These are phyloP conservation scores for Pachyrhynchus sulphureomaculatus DNA, from an alignment of 1,140 invertebrate genomes.

Conservation along the genomic window DNA sequence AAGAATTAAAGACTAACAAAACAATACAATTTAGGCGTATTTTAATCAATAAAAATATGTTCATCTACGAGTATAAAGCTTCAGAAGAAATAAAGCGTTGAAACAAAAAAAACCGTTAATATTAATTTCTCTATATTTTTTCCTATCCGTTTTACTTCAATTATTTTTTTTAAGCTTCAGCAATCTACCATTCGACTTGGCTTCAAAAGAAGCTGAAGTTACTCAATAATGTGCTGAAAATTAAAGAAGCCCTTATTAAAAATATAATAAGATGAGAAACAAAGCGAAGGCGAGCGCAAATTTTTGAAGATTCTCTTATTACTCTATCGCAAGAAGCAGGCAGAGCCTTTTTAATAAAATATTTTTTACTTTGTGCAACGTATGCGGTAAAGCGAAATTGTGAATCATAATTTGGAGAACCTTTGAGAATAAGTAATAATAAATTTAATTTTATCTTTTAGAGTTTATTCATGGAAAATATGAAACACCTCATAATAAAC, in stretches of 20 bases:
- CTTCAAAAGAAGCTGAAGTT: too few species aligned
- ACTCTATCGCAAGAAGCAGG: background rate
- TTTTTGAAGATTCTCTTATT: constrained; percentile 1
- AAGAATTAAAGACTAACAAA: too few species aligned
- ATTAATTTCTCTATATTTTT: too few species aligned
- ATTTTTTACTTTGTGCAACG: background rate
- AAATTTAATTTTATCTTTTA: background rate
- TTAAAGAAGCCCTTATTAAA: constrained; percentile 3
- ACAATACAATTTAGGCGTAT: too few species aligned
- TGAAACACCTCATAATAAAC: too few species aligned
- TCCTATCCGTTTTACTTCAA: too few species aligned
- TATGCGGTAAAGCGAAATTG: background rate
- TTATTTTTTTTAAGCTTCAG: too few species aligned
- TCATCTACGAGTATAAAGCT: too few species aligned
- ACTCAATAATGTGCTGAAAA: background rate
- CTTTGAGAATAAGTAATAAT: constrained; percentile 9
- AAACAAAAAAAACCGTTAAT: too few species aligned
- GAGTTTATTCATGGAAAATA: background rate
- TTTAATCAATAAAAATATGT: too few species aligned
- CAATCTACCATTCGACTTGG: too few species aligned
- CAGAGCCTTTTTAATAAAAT: constrained; percentile 5
- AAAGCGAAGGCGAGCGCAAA: background rate
- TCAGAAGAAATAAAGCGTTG: too few species aligned
- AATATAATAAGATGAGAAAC: background rate
- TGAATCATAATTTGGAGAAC: background rate